phyloP scores from a whole-genome alignment of 1,140 invertebrate genomes.

The Aphelenchoides besseyi region DNA sequence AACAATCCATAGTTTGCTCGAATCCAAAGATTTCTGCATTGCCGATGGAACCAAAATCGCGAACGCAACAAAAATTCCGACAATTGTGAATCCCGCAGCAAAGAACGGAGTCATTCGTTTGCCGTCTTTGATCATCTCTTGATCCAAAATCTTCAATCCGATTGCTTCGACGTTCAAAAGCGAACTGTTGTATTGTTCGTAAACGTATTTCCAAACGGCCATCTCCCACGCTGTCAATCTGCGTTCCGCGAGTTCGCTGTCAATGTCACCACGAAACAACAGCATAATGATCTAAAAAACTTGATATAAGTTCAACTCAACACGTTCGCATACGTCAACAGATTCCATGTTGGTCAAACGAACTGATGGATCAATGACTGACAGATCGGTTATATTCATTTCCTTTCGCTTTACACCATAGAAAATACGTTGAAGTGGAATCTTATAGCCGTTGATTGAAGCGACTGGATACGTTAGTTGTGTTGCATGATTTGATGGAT shows the following conservation, averaged over 20 bases:
- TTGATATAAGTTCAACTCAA: neutral
- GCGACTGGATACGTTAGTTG: slow-evolving; percentile 47
- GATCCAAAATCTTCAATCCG: slow-evolving; percentile 51
- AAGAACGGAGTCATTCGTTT: slow-evolving; percentile 54
- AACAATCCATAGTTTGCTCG: slow-evolving; percentile 22
- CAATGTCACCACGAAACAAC: slow-evolving; percentile 52
- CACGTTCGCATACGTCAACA: slow-evolving; percentile 32
- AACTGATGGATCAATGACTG: neutral
- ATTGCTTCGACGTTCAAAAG: slow-evolving; percentile 47
- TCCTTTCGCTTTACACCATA: slow-evolving; percentile 42
- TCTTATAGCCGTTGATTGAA: slow-evolving; percentile 40
- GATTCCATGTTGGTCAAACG: slow-evolving; percentile 55
- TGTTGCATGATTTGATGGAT: slow-evolving; percentile 5
- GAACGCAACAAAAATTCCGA: slow-evolving; percentile 43
- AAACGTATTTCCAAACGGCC: slow-evolving; percentile 42
- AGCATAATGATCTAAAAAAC: slow-evolving; percentile 41
- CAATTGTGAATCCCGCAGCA: slow-evolving; percentile 49
- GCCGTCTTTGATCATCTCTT: slow-evolving; percentile 56
- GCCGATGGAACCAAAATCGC: slow-evolving; percentile 11
- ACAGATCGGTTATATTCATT: neutral
- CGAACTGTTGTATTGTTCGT: slow-evolving; percentile 42
- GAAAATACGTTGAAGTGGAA: slow-evolving; percentile 49
- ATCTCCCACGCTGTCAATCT: slow-evolving; percentile 47
- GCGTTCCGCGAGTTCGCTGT: slow-evolving; percentile 19
- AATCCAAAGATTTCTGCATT: slow-evolving; percentile 23